These are phyloP conservation scores for Yponomeuta cagnagella DNA, from an alignment of 2,888 invertebrate genomes.

Conservation along the genomic window DNA sequence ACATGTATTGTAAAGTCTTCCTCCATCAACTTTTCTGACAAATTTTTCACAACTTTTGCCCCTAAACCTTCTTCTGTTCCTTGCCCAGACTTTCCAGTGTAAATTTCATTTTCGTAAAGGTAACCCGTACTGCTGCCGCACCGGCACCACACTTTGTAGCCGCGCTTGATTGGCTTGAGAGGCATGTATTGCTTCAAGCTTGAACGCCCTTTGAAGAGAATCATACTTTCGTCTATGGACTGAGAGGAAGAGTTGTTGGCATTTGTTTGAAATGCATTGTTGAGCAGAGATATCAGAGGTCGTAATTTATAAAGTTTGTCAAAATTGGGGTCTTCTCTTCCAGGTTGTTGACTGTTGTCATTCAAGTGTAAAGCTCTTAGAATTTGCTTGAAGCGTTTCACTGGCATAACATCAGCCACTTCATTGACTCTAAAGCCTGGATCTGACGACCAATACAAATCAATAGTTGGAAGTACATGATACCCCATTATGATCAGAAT, in stretches of 20 bases:
- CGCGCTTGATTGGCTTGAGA: slow-evolving; percentile 25
- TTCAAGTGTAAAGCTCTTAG: slow-evolving; percentile 22
- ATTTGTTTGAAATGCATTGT: slow-evolving; percentile 19
- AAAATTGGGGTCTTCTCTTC: slow-evolving; percentile 17
- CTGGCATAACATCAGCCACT: slow-evolving; percentile 28
- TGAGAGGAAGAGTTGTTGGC: slow-evolving; percentile 17
- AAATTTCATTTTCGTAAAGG: slow-evolving; percentile 12
- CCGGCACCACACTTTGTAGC: slow-evolving; percentile 25
- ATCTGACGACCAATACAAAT: slow-evolving; percentile 29
- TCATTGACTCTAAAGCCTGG: slow-evolving; percentile 24
- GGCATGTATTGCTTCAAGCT: slow-evolving; percentile 26
- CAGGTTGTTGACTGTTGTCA: slow-evolving; percentile 20
- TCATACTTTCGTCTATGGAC: slow-evolving; percentile 26
- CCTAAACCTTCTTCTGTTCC: slow-evolving; percentile 12
- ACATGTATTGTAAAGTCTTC: slow-evolving; percentile 14
- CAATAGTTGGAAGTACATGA: slow-evolving; percentile 25
- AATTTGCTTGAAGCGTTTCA: slow-evolving; percentile 24
- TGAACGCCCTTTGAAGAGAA: slow-evolving; percentile 24
- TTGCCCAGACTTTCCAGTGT: slow-evolving; percentile 12
- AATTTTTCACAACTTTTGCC: slow-evolving; percentile 9
- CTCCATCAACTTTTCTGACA: slow-evolving; percentile 4
- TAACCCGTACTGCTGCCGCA: slow-evolving; percentile 18
- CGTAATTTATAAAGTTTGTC: slow-evolving; percentile 22
- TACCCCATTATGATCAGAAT: slow-evolving; percentile 27
- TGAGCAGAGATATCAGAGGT: slow-evolving; percentile 20